phyloP scores from a whole-genome alignment of 2,888 invertebrate genomes.

The Chymomyza amoena region DNA sequence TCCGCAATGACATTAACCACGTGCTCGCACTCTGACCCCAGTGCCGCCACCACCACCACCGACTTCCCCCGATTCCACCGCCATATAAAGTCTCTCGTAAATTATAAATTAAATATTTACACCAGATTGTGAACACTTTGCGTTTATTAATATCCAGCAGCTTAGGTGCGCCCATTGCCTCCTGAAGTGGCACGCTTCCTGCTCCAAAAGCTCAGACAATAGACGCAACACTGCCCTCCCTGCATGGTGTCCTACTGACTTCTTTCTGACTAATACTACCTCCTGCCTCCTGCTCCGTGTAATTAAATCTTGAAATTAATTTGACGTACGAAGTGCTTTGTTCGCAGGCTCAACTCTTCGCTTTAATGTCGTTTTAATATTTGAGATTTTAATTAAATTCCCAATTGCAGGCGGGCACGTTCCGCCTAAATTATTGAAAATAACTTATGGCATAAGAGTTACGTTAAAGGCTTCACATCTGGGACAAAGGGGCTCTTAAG shows the following conservation, averaged over 20 bases:
- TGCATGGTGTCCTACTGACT: background rate
- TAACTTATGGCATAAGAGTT: conserved; percentile 46
- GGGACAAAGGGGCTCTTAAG: conserved; percentile 25
- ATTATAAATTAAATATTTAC: conserved; percentile 73
- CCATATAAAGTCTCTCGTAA: conserved; percentile 56
- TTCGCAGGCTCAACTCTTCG: conserved; percentile 23
- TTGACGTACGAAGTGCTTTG: conserved; percentile 49
- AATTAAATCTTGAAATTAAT: conserved; percentile 65
- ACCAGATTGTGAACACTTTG: conserved; percentile 67
- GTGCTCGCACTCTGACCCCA: conserved; percentile 43
- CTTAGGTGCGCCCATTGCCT: conserved; percentile 47
- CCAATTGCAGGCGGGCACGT: conserved; percentile 45
- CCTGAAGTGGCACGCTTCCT: conserved; percentile 22
- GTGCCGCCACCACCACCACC: background rate
- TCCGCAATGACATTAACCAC: conserved; percentile 73
- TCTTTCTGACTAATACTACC: background rate
- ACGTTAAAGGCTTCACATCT: conserved; percentile 9
- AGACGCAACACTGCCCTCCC: background rate
- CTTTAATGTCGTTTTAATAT: conserved; percentile 64
- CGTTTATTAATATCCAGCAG: conserved; percentile 68
- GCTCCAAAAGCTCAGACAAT: background rate
- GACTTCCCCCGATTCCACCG: conserved; percentile 2
- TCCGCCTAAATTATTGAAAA: conserved; percentile 51
- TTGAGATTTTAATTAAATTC: conserved; percentile 65
- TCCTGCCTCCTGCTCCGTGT: conserved; percentile 24